Base-by-base conservation (phyloP, 2,888 invertebrate species). In the Beris morrisii region DNA sequence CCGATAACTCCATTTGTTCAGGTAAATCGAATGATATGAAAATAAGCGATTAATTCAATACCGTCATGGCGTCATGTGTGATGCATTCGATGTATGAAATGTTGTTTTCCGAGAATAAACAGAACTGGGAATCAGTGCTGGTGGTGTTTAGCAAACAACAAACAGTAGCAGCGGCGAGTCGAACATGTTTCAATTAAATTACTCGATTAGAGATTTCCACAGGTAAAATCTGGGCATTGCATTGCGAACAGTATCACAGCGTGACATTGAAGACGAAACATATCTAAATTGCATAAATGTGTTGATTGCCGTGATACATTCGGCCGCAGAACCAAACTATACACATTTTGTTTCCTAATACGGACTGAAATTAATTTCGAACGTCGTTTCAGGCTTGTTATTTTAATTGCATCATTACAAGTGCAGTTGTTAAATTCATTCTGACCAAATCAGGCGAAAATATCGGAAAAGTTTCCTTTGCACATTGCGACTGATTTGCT, bases 401-500 rank as follows among this genome's bases (percentile, higher is more conserved):
- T 50, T 61, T 61, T 61, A 61, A 61, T 61, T 61, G 61, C 61
- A 52, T 50, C 61, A 61, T 61, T 61, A 38, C 50, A 32, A 61
- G 61, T 45, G n/a, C 50, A 59, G 59, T 59, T 59, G 48, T 32
- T n/a, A 50, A 61, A 38, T 50, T 61, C 28, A 61, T 61, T 61
- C 22, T 50, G 38, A 30, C 61, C 13, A 11, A 44, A 46, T 22
- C 6, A 9, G 9, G 38, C 38, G 9, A 38, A 38, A 22, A 22
- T 22, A 22, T 22, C 2, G 22, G 22, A 2, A 22, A 22, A 22
- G 22, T 22, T 22, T 22, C 22, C 22, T 22, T 22, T 22, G 22
- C 22, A 22, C 22, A 22, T 22, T 22, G 22, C 22, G 22, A 22
- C 22, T 22, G 22, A 22, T 22, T 22, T 22, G 22, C 22, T 22